Evolutionary conservation across 2,888 invertebrate species (phyloP), one percentile per base, ranked within the genome.

Genomic region (Eristalis pertinax): DNA sequence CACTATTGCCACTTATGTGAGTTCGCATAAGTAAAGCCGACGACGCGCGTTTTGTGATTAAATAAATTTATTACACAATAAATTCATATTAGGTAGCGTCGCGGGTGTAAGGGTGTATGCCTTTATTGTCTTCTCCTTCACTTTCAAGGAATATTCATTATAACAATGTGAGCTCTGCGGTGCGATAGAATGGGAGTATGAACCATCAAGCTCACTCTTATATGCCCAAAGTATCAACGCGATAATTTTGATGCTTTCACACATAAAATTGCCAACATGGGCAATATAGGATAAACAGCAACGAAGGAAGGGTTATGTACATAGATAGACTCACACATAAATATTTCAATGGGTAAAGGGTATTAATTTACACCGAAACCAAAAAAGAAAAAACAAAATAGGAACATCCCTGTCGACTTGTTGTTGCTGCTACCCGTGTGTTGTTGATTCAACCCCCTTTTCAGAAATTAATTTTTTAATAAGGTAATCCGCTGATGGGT

Each of bases 51-150:
- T 86, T 82, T 86, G 85, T 86, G 85, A 86, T 86, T 86, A 86
- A 86, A 82, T 77, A 82, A 86, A 86, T 86, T 86, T 86, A 86
- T 86, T 86, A 86, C 85, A 86, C 74, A 86, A 86, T 86, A 86
- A 82, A 86, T 86, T 86, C 85, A 86, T 86, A 86, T 86, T 78
- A 81, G 85, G 82, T 68, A 70, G 43, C 77, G 41, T 86, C 82
- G 78, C 85, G 85, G 82, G 85, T 78, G 62, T 77, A 86, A 74
- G 85, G 85, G 82, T 86, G 81, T 74, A 73, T 69, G 75, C 77
- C 82, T 86, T 86, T 82, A 82, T 82, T 86, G 82, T 78, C 85
- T 86, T 73, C 76, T 81, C 76, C 85, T 82, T 82, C 69, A 82
- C 77, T 78, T 86, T 65, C 68, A 86, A 78, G 77, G 82, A 81